Evolutionary conservation across 2,797 vertebrate species (phyloP).

Genomic region (Florisuga fusca): DNA sequence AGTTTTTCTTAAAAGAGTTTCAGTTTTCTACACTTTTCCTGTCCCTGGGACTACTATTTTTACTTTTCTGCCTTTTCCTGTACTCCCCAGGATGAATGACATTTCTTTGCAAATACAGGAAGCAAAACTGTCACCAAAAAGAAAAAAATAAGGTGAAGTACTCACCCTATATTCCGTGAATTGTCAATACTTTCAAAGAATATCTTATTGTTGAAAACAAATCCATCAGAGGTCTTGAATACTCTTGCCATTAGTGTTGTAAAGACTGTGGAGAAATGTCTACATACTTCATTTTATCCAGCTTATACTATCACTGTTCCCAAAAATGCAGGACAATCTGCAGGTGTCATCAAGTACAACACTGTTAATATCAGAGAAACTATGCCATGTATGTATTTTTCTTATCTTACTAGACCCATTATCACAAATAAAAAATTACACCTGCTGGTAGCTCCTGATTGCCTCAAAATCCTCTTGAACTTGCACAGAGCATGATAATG

Average conservation of each 20-base stretch:
- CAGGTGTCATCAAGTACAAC: background rate
- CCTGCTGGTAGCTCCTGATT: background rate
- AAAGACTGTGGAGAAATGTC: background rate
- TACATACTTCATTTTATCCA: background rate
- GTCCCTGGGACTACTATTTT: background rate
- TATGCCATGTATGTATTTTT: background rate
- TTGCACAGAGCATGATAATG: background rate
- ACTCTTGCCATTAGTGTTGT: background rate
- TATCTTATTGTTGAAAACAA: background rate
- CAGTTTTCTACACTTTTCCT: background rate
- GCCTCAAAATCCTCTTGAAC: background rate
- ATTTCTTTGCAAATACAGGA: background rate
- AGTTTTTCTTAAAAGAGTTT: background rate
- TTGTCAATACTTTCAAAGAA: background rate
- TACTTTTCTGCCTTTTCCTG: background rate
- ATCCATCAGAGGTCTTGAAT: background rate
- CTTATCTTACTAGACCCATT: background rate
- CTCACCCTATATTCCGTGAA: background rate
- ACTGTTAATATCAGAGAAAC: background rate
- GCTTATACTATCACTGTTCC: background rate
- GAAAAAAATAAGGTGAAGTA: background rate
- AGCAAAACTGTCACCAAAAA: background rate
- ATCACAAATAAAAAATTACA: background rate
- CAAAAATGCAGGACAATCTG: background rate
- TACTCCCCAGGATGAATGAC: background rate